These are phyloP conservation scores for Colistium nudipinnis DNA, from an alignment of 2,113 vertebrate species.

Conservation along the genomic window DNA sequence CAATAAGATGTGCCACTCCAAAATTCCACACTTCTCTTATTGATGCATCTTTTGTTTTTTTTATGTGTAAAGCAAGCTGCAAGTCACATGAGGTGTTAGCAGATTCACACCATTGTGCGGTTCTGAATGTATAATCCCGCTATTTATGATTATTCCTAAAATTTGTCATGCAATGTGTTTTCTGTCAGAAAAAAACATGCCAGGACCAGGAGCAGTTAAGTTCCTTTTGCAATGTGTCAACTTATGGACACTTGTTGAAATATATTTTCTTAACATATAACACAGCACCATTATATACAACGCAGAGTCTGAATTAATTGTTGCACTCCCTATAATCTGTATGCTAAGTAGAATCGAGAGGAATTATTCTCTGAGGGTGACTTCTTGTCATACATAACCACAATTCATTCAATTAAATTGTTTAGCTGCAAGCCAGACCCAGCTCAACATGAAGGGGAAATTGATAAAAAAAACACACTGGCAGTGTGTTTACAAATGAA, in stretches of 20 bases:
- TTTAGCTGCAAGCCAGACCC: background rate
- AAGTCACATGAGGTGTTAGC: slow-evolving; percentile 5
- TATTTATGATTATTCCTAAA: slow-evolving; percentile 14
- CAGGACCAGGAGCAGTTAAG: background rate
- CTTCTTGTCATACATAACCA: background rate
- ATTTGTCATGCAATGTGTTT: slow-evolving; percentile 10
- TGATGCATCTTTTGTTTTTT: background rate
- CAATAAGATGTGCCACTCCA: background rate
- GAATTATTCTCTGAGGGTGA: background rate
- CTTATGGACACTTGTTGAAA: background rate
- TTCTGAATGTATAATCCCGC: slow-evolving; percentile 16
- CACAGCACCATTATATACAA: slow-evolving; percentile 23
- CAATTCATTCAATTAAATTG: no score
- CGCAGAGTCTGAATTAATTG: background rate
- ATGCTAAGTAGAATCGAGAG: slow-evolving; percentile 7
- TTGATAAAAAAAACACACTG: background rate
- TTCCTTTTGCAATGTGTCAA: background rate
- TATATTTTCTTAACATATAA: no score
- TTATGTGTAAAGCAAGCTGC: background rate
- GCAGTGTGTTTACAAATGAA: background rate
- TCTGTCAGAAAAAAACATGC: slow-evolving; percentile 10
- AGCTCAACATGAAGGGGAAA: background rate
- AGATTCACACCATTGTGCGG: background rate
- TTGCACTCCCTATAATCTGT: slow-evolving; percentile 5
- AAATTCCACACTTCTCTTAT: no score